phyloP scores from a whole-genome alignment of 1,140 invertebrate species.

The Agraylea sexmaculata region DNA sequence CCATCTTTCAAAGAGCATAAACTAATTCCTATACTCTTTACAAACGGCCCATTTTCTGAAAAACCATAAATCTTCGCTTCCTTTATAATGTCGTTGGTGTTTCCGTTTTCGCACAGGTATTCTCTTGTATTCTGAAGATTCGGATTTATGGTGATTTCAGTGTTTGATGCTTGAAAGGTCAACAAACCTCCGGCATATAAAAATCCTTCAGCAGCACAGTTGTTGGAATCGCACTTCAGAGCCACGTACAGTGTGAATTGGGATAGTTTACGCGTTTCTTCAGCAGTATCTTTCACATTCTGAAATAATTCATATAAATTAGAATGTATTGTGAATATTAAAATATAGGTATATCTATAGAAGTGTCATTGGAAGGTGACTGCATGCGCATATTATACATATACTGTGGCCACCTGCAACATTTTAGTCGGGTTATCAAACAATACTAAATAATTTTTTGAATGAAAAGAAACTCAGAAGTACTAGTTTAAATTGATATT shows the following conservation, averaged over 20 bases:
- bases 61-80: background rate
- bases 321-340: background rate
- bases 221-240: conserved; percentile 5
- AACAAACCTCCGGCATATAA: conserved; percentile 2
- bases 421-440: too few species aligned
- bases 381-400: too few species aligned
- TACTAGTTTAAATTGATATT: too few species aligned
- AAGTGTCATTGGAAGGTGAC: background rate
- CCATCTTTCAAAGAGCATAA: conserved; percentile 4
- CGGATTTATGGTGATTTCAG: background rate
- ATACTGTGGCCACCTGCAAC: too few species aligned
- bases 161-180: conserved; percentile 4
- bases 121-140: background rate
- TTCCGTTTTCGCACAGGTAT: conserved; percentile 1
- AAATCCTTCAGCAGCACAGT: background rate
- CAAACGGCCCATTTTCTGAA: conserved; percentile 7
- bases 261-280: conserved; percentile 15
- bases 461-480: too few species aligned
- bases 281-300: conserved; percentile 10
- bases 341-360: background rate
- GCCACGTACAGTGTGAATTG: conserved; percentile 5
- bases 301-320: background rate
- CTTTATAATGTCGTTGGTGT: conserved; percentile 3
- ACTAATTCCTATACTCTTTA: background rate
- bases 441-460: too few species aligned